Evolutionary conservation across 2,797 vertebrate genomes (phyloP).

Genomic region (Diceros bicornis): DNA sequence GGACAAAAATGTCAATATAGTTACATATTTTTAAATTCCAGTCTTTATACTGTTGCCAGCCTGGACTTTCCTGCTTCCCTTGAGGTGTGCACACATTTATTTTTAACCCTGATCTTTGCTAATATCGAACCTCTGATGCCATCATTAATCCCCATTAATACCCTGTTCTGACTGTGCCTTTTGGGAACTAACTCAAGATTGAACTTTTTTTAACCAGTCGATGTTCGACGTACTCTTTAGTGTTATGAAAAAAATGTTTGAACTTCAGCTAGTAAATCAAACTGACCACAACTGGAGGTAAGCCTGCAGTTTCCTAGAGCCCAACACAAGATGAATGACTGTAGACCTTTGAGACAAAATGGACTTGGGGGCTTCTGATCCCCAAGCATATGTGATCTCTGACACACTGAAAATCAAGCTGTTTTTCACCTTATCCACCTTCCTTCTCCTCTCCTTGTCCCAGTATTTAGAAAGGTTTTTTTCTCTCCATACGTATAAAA

Average conservation of each 20-base stretch:
- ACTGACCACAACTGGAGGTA: neutral
- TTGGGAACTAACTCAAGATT: conserved; percentile 74
- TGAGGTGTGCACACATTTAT: conserved; percentile 61
- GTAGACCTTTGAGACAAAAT: neutral
- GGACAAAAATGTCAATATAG: neutral
- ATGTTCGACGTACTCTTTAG: conserved; percentile 61
- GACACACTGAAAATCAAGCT: conserved; percentile 5
- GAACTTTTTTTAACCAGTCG: conserved; percentile 73
- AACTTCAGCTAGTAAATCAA: conserved; percentile 73
- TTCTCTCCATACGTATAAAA: neutral
- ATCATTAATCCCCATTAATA: conserved; percentile 85
- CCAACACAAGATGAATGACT: neutral
- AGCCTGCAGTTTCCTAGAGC: neutral
- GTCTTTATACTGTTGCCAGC: neutral
- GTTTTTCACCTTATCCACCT: neutral
- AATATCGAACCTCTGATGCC: conserved; percentile 63
- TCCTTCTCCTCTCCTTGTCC: neutral
- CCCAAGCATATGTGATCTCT: neutral
- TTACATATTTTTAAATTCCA: conserved; percentile 57
- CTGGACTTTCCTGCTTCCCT: conserved; percentile 28
- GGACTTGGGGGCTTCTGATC: neutral
- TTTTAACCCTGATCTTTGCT: conserved; percentile 76
- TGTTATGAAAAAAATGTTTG: conserved; percentile 58
- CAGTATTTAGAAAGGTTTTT: neutral
- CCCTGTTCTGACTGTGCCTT: conserved; percentile 69